A percentile compares a stretch with the other conserved stretches of the same genome.
Conservation (phyloP, 2,113 vertebrate genomes). For the Atrichornis clamosus region DNA sequence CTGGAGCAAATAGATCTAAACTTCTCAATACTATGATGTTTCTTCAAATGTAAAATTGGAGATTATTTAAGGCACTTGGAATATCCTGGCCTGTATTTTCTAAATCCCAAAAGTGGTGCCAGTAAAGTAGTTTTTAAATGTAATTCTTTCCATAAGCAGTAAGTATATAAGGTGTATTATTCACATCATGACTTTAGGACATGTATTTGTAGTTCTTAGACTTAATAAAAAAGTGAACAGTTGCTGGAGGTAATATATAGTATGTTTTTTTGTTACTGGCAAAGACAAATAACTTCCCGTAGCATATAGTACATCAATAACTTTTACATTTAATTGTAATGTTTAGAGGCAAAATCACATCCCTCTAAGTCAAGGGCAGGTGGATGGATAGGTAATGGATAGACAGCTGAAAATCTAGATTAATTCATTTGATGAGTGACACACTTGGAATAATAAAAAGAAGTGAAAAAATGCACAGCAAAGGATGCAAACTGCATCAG, state of each 20-base stretch:
- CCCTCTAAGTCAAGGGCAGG: neutral
- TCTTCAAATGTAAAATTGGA: neutral
- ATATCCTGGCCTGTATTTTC: neutral
- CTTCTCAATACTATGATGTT: neutral
- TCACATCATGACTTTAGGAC: neutral
- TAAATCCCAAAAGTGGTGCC: neutral
- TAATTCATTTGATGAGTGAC: neutral
- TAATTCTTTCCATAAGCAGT: neutral
- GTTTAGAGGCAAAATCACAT: neutral
- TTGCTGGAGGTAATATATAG: neutral
- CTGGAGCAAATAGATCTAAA: neutral
- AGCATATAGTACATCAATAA: neutral
- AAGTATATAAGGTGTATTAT: neutral
- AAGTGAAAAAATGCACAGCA: neutral
- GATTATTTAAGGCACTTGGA: neutral
- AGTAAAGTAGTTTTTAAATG: neutral
- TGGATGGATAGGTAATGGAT: neutral
- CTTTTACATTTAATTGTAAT: neutral
- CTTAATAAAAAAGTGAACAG: neutral
- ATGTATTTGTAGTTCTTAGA: neutral
- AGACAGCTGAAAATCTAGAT: neutral
- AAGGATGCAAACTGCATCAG: neutral
- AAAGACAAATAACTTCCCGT: neutral
- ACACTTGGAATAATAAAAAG: neutral
- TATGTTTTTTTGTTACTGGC: neutral